phyloP scores from a whole-genome alignment of 2,113 vertebrate genomes.

The Hippocampus mohnikei region DNA sequence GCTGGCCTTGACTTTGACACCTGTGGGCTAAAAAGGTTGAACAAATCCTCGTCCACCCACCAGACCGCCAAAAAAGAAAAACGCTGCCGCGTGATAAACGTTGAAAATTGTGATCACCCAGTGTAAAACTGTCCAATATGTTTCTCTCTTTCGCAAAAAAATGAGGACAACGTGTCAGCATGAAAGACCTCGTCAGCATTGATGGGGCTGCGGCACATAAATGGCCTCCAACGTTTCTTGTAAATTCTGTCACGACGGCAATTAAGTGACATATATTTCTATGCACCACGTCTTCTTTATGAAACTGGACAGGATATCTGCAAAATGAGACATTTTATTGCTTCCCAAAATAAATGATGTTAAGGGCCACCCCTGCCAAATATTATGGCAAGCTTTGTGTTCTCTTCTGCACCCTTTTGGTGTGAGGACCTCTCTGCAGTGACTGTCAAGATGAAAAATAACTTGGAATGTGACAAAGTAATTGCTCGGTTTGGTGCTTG shows the following conservation, averaged over 20 bases:
- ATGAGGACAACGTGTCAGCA: constrained; percentile 3
- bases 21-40: neutral
- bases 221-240: too few species aligned
- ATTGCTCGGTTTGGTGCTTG: constrained; percentile 40
- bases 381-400: constrained; percentile 8
- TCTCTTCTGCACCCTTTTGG: constrained; percentile 21
- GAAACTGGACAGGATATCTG: neutral
- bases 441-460: constrained; percentile 46
- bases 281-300: too few species aligned
- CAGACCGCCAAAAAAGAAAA: neutral
- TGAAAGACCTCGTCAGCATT: constrained; percentile 18
- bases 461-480: constrained; percentile 38
- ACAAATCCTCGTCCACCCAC: constrained; percentile 16
- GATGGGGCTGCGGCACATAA: neutral
- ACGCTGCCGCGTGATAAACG: constrained; percentile 8
- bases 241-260: constrained; percentile 9
- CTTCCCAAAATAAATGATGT: constrained; percentile 13
- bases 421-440: constrained; percentile 25
- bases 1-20: too few species aligned
- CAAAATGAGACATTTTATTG: neutral
- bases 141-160: constrained; percentile 7
- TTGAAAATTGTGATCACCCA: neutral
- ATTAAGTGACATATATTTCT: neutral
- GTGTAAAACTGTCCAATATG: constrained; percentile 5
- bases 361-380: neutral